Evolutionary conservation across 2,888 invertebrate genomes (phyloP), one percentile per base, ranked within the genome.

Genomic region (Prostheceraeus crozeri): DNA sequence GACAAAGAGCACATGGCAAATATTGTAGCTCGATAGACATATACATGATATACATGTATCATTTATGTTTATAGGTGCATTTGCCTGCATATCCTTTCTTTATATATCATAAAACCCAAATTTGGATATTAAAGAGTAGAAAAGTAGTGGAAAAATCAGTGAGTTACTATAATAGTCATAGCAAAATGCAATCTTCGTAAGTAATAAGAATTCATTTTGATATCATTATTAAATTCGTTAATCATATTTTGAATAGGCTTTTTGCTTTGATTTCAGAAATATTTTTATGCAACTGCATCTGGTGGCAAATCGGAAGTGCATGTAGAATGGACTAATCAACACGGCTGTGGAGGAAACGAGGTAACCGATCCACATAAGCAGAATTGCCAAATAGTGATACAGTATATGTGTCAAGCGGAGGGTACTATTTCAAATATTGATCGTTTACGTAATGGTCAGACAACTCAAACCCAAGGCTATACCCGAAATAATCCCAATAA

Each of bases 291-390:
- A 65, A 69, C 70, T 14, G 54, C 67, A 27, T 66, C 63, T 25
- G 60, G 61, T 8, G 71, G 68, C 3, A 62, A 67, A 28, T 68
- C 67, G 36, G 62, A 65, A 25, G 60, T 75, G 59, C 66, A 64
- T 1, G 40, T 75, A n/a, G 73, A 75, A 60, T 75, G 75, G 75
- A 75, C 74, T 53, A 73, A 72, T 65, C 75, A 75, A 64, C 75
- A 75, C 64, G 75, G 75, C 4, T 75, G 75, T 68, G 74, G 75
- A 3, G 74, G 73, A 0, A 69, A 72, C 58, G 72, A 72, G 48
- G 68, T 71, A 61, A 66, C 65, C 0, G 69, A 71, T 61, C 72
- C 72, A 3, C 71, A 71, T 63, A 74, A 74, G 64, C 72, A 71
- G 64, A 74, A 74, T 67, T 75, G 74, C 65, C 67, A 69, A 59